Evolutionary conservation across 2,888 invertebrate species (phyloP), one percentile per base, ranked within the genome.

Genomic region (Microchrysa polita): DNA sequence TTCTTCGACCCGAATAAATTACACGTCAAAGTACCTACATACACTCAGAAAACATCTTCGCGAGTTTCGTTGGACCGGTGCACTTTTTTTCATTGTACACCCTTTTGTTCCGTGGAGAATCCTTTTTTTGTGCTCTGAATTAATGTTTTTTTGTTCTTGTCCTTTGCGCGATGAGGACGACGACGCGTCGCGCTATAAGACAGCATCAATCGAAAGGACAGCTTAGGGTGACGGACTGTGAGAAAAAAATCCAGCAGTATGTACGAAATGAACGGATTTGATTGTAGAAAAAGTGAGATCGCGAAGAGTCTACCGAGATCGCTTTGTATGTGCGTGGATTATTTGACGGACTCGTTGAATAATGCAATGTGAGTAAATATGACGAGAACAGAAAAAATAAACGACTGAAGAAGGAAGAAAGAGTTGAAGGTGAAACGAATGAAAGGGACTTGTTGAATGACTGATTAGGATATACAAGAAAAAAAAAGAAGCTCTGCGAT

Each of bases 181-280:
- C n/a, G n/a, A n/a, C 69, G 40, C 27, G 42, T 40, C 57, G 55
- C 57, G 42, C 18, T 22, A n/a, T n/a, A 20, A 69, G 55, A 69
- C 55, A 55, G 27, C 27, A 34, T 34, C 27, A 34, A 34, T 69
- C 53, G 69, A 69, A n/a, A 69, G 69, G 69, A 69, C 69, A 55
- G 57, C 57, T 57, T 69, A 69, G 55, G 55, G 69, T 69, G 69
- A 69, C 69, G 69, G 69, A 69, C 69, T 69, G 69, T 69, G 69
- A 69, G 69, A 69, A 69, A 69, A 61, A 69, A 69, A 27, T 69
- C 57, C 12, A 20, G 27, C 2, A 34, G 27, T 34, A 34, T 7
- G n/a, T n/a, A n/a, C n/a, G n/a, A n/a, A n/a, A 48, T 9, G n/a
- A 34, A 18, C 44, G 48, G 44, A 65, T n/a, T n/a, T n/a, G n/a